phyloP scores from a whole-genome alignment of 2,888 invertebrate species.

The Rhagonycha lutea region DNA sequence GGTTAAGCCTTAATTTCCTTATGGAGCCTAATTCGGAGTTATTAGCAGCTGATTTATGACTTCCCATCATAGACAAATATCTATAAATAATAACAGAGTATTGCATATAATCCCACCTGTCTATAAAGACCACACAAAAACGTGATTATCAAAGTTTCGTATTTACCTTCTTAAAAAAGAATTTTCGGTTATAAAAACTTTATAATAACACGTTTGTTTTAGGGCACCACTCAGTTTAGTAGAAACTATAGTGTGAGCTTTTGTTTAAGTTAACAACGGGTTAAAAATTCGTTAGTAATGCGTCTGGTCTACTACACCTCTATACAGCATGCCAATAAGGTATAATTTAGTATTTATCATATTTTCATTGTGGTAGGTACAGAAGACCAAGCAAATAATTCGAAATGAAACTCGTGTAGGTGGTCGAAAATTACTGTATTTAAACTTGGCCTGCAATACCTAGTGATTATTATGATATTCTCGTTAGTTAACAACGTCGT shows the following conservation, averaged over 20 bases:
- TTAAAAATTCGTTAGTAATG: constrained; percentile 28
- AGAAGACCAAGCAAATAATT: constrained; percentile 33
- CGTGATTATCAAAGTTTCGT: constrained; percentile 23
- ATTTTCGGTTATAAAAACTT: constrained; percentile 38
- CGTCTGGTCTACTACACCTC: constrained; percentile 44
- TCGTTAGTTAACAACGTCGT: constrained; percentile 35
- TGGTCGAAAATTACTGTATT: constrained; percentile 11
- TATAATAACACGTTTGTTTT: constrained; percentile 38
- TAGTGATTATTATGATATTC: constrained; percentile 34
- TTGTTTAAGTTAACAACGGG: constrained; percentile 30
- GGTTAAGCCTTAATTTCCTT: constrained; percentile 5
- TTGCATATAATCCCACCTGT: constrained; percentile 29
- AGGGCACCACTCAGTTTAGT: constrained; percentile 15
- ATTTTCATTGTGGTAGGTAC: constrained; percentile 45
- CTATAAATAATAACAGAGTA: constrained; percentile 24
- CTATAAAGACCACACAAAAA: constrained; percentile 33
- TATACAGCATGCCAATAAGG: constrained; percentile 41
- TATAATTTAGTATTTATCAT: constrained; percentile 44
- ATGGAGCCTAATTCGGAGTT: constrained; percentile 19
- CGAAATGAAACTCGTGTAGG: constrained; percentile 6
- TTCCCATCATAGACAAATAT: constrained; percentile 26
- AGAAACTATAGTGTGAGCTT: constrained; percentile 14
- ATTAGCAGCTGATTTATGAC: constrained; percentile 31
- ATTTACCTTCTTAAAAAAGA: constrained; percentile 21
- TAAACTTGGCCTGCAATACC: constrained; percentile 12